Evolutionary conservation across 2,113 vertebrate species (phyloP), one percentile per base, ranked within the genome.

Genomic region (Hirundichthys speculiger): DNA sequence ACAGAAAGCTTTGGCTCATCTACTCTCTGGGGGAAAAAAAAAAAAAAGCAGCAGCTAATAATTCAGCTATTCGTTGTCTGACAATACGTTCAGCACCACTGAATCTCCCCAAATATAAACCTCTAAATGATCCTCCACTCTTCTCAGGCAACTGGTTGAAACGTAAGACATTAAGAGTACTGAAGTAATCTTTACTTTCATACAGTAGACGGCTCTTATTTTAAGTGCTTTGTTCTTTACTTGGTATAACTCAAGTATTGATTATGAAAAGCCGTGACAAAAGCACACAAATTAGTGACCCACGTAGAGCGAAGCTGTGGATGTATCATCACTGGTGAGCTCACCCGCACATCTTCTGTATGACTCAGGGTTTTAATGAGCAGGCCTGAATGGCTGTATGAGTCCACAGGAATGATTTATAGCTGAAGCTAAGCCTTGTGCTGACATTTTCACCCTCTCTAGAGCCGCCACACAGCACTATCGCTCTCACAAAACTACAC

Each of bases 321-420:
- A 63, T 52, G 46, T 13, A 21, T 49, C 10, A 34, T 63, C 60
- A 22, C 24, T 13, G 43, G 5, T 85, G 75, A 80, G 64, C 64
- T 88, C 80, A 87, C 41, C 54, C 25, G 49, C 40, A 42, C 13
- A 39, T 75, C 75, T 77, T 86, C 75, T 75, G 58, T 58, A 19
- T 86, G 80, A 90, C 66, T 88, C 82, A 82, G 48, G 16, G 11
- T 34, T 47, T 56, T 84, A 84, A 87, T 81, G 63, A 89, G 39
- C 65, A 77, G 79, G 64, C 52, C 21, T 50, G 49, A 16, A 42
- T 64, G 21, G 56, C n/a, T 46, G 45, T 47, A 22, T 27, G 45
- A 54, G 15, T 20, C 40, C 34, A 34, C 30, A 30, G 48, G 39
- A 64, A 38, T 73, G 82, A 82, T 85, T 86, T 81, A 82, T 73